Evolutionary conservation across 1,140 invertebrate species (phyloP), one percentile per base, ranked within the genome.

Genomic region (Nixonia krombeini): DNA sequence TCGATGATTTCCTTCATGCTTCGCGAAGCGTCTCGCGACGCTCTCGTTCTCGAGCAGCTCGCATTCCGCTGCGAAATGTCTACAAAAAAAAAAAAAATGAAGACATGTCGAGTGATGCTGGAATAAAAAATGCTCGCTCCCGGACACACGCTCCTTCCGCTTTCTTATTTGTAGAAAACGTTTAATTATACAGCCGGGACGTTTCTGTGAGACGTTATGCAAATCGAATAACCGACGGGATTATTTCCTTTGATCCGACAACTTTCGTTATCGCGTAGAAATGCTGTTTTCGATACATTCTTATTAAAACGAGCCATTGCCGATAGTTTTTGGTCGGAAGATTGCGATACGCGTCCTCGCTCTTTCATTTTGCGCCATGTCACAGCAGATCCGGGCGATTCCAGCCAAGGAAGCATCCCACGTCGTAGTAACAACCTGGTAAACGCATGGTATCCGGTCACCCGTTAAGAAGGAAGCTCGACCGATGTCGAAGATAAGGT

Each of bases 381-480:
- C 65, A 57, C 35, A 41, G 50, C 29, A 51, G 65, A 68, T 68
- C 55, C 23, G 41, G 9, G 42, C 23, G 18, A 37, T 40, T 40
- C 26, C 42, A 35, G 18, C 12, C 26, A 42, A 23, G 29, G 46
- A 40, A 49, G 37, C 49, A 26, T 50, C 41, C 35, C 35, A 26
- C 35, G 45, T 47, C 29, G 55, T 55, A 38, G 23, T 26, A 55
- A 61, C 45, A 63, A 42, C 44, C 46, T 62, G 47, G 35, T 47
- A 57, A 21, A 68, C 55, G 33, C n/a, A 28, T 46, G 63, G 73
- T 73, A 62, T 72, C 69, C 72, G 75, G 72, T 79, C 74, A 75
- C 59, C 70, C 72, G 74, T 78, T 78, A 78, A 76, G 74, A 74
- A 76, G 70, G 75, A 80, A 80, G 78, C 75, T 78, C 70, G 52